Evolutionary conservation across 2,888 invertebrate genomes (phyloP).

Genomic region (Scaptomyza flava): DNA sequence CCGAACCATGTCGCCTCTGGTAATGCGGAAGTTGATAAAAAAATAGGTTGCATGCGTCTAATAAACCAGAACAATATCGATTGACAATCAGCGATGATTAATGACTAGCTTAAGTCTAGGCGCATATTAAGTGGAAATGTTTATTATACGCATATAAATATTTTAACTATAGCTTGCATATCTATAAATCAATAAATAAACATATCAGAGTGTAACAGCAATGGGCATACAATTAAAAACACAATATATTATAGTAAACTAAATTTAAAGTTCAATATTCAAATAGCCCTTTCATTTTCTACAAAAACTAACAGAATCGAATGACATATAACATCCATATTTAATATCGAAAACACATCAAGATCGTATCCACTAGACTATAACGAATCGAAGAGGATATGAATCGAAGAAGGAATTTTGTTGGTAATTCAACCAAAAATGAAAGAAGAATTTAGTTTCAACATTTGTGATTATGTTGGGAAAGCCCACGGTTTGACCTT

Average conservation of each 20-base stretch:
- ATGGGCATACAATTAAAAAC: no score
- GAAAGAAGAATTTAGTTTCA: no score
- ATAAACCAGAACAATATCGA: constrained; percentile 36
- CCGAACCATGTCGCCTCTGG: constrained; percentile 69
- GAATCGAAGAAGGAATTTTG: no score
- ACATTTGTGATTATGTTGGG: neutral
- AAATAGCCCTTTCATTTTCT: no score
- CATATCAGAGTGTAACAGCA: neutral
- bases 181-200: neutral
- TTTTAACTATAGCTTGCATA: neutral
- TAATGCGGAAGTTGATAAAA: constrained; percentile 27
- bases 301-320: no score
- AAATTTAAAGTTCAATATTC: no score
- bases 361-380: no score
- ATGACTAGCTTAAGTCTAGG: neutral
- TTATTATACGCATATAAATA: neutral
- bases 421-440: no score
- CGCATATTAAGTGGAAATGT: constrained; percentile 2
- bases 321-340: no score
- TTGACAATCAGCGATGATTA: constrained; percentile 21
- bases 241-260: no score
- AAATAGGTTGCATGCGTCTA: constrained; percentile 35
- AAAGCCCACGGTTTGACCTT: constrained; percentile 56
- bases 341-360: no score
- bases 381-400: no score